These are phyloP conservation scores for Tachypleus tridentatus DNA, from an alignment of 1,140 invertebrate species.

Conservation along the genomic window DNA sequence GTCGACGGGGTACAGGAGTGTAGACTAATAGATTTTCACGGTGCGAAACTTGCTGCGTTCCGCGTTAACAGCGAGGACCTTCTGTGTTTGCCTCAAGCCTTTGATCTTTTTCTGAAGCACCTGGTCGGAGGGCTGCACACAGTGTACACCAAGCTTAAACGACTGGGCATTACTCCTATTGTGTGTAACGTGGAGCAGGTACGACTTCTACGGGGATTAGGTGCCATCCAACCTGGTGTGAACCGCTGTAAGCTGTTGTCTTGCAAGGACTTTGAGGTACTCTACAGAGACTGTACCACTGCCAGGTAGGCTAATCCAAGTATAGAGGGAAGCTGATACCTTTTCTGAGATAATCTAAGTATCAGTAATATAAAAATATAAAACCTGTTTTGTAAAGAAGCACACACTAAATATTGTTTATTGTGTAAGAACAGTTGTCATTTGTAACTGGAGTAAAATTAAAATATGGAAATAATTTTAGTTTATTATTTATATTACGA, in stretches of 20 bases:
- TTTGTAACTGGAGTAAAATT: too few relatives aligned
- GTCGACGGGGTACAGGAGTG: conserved; percentile 86
- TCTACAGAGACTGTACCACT: conserved; percentile 98
- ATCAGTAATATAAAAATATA: too few relatives aligned
- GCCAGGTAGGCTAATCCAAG: conserved; percentile 67
- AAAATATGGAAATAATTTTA: too few relatives aligned
- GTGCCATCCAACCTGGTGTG: conserved; percentile 97
- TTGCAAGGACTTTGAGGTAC: conserved; percentile 96
- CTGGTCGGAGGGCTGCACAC: conserved; percentile 96
- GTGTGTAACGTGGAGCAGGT: conserved; percentile 99
- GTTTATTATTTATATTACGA: too few relatives aligned
- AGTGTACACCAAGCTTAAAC: conserved; percentile 96
- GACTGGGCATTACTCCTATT: conserved; percentile 93
- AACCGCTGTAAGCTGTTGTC: conserved; percentile 97
- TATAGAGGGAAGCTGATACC: too few relatives aligned
- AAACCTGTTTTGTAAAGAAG: too few relatives aligned
- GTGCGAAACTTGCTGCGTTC: conserved; percentile 93
- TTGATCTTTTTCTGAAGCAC: conserved; percentile 96
- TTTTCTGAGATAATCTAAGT: too few relatives aligned
- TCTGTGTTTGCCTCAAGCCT: conserved; percentile 95
- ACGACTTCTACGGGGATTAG: conserved; percentile 86
- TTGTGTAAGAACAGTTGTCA: too few relatives aligned
- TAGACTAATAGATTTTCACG: conserved; percentile 91
- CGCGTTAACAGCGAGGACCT: conserved; percentile 94
- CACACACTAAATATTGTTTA: too few relatives aligned